These are phyloP conservation scores for Neodiprion virginianus DNA, from an alignment of 1,140 invertebrate genomes.

Conservation along the genomic window DNA sequence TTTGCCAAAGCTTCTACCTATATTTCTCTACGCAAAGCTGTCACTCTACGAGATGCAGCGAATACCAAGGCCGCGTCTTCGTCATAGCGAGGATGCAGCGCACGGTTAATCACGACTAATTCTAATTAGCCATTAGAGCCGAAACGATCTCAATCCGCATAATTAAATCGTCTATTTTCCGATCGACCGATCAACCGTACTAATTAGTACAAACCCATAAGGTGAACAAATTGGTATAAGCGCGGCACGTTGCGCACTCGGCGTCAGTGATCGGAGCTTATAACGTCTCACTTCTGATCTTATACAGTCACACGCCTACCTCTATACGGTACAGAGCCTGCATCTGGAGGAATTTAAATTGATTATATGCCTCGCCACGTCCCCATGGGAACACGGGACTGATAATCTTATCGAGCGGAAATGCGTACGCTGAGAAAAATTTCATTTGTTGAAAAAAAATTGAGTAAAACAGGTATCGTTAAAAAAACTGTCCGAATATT, in stretches of 20 bases:
- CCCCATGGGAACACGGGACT: neutral
- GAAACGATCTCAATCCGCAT: neutral
- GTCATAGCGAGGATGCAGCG: too few species aligned
- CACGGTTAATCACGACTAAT: too few species aligned
- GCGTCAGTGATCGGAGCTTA: too few species aligned
- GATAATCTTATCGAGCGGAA: neutral
- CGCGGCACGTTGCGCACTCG: neutral
- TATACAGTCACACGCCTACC: too few species aligned
- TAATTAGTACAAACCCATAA: neutral
- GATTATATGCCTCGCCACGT: neutral
- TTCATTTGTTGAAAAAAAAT: too few species aligned
- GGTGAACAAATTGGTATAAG: neutral
- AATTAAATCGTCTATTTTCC: neutral
- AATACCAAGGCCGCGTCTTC: too few species aligned
- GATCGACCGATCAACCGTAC: conserved; percentile 2
- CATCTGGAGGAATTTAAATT: neutral
- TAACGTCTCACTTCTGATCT: neutral
- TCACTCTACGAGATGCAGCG: too few species aligned
- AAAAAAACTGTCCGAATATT: neutral
- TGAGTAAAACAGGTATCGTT: too few species aligned
- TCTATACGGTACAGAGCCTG: neutral
- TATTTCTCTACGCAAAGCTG: too few species aligned
- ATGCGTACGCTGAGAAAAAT: neutral
- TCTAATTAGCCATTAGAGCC: too few species aligned
- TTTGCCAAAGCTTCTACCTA: too few species aligned